These are phyloP conservation scores for Emydocephalus ijimae DNA, from an alignment of 2,113 vertebrate genomes.

Conservation along the genomic window DNA sequence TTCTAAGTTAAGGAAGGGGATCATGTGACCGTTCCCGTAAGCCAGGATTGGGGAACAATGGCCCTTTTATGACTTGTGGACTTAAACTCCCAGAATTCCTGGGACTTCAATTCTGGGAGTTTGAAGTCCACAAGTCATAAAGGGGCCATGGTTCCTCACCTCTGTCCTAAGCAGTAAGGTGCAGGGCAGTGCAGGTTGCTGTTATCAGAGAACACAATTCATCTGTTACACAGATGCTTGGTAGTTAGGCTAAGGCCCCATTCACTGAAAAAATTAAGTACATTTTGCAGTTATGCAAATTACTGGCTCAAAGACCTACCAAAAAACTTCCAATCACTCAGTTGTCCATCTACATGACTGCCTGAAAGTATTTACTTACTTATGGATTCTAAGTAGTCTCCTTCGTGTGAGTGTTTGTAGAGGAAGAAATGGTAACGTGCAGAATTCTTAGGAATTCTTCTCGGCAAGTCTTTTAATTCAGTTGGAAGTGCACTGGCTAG, in stretches of 20 bases:
- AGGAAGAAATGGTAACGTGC: slow-evolving; percentile 97
- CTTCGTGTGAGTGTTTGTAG: slow-evolving; percentile 94
- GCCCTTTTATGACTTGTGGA: too few relatives aligned
- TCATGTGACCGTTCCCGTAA: background rate
- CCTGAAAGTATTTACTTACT: slow-evolving; percentile 67
- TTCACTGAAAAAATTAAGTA: background rate
- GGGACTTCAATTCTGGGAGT: background rate
- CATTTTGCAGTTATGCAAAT: background rate
- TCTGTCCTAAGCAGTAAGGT: background rate
- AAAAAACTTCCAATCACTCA: background rate
- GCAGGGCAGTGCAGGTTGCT: background rate
- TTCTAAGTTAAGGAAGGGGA: background rate
- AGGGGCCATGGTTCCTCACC: too few relatives aligned
- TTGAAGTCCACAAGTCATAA: background rate
- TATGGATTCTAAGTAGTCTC: slow-evolving; percentile 92
- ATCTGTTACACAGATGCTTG: background rate
- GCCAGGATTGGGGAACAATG: too few relatives aligned
- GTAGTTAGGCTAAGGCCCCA: background rate
- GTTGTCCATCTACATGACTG: background rate
- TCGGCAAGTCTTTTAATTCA: slow-evolving; percentile 88
- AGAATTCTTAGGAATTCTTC: slow-evolving; percentile 89
- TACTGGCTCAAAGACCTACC: background rate
- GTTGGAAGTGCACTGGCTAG: slow-evolving; percentile 86
- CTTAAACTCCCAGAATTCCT: too few relatives aligned
- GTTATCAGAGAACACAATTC: background rate